A percentile compares a stretch with the other conserved stretches of the same genome.
Conservation (phyloP, 2,888 invertebrate species). For the Endotricha flammealis region DNA sequence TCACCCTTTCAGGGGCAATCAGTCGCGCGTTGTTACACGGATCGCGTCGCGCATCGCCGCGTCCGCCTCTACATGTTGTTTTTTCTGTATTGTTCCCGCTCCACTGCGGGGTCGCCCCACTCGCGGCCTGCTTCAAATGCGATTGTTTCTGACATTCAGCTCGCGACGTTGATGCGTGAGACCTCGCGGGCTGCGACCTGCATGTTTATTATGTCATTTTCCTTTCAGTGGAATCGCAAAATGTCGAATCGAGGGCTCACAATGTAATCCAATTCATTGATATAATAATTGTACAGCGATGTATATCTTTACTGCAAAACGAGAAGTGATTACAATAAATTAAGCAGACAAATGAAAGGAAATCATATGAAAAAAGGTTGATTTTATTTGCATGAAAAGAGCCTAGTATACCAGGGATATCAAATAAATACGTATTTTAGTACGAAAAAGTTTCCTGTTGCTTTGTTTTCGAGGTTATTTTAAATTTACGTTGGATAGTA, state of each 20-base stretch:
- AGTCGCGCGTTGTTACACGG: constrained; percentile 58
- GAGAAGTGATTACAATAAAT: no score
- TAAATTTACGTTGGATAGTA: no score
- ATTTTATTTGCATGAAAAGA: no score
- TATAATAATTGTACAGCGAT: no score
- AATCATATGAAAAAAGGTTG: no score
- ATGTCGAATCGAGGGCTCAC: background rate
- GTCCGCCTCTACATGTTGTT: constrained; percentile 27
- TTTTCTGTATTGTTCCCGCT: constrained; percentile 33
- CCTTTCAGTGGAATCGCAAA: background rate
- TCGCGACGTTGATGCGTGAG: constrained; percentile 23
- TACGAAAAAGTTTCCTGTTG: no score
- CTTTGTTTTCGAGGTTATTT: no score
- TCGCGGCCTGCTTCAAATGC: constrained; percentile 22
- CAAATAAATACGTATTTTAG: no score
- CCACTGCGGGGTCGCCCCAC: constrained; percentile 30
- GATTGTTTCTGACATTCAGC: constrained; percentile 29
- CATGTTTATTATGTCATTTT: constrained; percentile 19
- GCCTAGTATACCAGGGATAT: no score
- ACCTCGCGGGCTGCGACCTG: constrained; percentile 15
- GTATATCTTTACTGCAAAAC: no score
- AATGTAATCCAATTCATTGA: background rate
- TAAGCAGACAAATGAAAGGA: no score
- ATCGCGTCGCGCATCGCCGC: constrained; percentile 50
- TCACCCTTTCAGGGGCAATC: constrained; percentile 64